phyloP scores from a whole-genome alignment of 2,797 vertebrate species.

The Amazona ochrocephala region DNA sequence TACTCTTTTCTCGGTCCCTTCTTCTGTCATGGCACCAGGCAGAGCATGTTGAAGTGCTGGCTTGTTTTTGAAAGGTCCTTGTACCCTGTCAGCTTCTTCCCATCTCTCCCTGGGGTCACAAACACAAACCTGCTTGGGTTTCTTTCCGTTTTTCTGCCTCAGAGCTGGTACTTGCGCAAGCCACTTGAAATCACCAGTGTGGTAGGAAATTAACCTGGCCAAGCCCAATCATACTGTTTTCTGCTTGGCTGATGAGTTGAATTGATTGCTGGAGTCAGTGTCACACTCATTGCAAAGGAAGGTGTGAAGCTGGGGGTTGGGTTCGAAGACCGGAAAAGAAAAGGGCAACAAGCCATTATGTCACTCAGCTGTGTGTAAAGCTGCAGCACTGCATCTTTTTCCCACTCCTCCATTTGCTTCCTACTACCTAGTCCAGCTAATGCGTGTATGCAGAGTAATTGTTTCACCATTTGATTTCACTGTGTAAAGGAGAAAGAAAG shows the following conservation, averaged over 20 bases:
- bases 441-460: background rate
- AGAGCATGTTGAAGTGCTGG: background rate
- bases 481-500: background rate
- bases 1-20: background rate
- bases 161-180: background rate
- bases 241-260: background rate
- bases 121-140: background rate
- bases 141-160: background rate
- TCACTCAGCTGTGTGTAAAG: background rate
- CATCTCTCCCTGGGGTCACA: background rate
- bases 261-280: background rate
- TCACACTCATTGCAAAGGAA: background rate
- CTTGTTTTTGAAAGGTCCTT: background rate
- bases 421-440: background rate
- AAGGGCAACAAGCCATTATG: background rate
- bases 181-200: background rate
- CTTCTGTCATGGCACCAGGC: background rate
- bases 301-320: background rate
- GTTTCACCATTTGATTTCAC: background rate
- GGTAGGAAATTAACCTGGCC: background rate
- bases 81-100: background rate
- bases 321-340: background rate
- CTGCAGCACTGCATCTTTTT: background rate
- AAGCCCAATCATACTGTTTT: background rate
- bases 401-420: background rate